Percentiles rank a stretch among this genome's conserved stretches.
phyloP scores from a whole-genome alignment of 1,140 invertebrate species.

The Harpegnathos saltator region DNA sequence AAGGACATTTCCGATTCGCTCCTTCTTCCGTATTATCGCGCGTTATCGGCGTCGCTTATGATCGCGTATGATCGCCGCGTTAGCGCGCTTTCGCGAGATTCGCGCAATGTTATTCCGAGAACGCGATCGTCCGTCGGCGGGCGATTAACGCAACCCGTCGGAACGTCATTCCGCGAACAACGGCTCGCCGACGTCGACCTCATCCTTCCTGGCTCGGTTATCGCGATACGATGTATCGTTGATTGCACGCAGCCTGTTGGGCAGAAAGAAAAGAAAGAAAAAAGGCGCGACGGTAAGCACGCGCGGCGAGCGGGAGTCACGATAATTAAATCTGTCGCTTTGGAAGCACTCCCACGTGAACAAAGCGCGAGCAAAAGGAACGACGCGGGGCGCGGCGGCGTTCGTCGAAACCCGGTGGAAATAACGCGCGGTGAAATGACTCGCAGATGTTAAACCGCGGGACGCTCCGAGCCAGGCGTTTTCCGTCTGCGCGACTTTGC shows the following conservation, averaged over 20 bases:
- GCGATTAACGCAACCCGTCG: neutral
- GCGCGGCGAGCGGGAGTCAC: conserved; percentile 5
- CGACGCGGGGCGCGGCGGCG: neutral
- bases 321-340: conserved; percentile 67
- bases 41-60: no score
- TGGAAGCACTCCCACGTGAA: conserved; percentile 31
- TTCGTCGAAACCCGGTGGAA: conserved; percentile 70
- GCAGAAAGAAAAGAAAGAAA: no score
- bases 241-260: conserved; percentile 5
- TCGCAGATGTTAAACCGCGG: conserved; percentile 68
- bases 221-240: conserved; percentile 11
- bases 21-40: neutral
- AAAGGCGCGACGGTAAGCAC: neutral
- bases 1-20: neutral
- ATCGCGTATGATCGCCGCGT: neutral
- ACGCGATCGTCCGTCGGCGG: neutral
- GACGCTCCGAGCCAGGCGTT: conserved; percentile 50
- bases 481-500: conserved; percentile 64
- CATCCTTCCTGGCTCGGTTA: neutral
- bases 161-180: conserved; percentile 28
- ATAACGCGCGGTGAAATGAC: conserved; percentile 70
- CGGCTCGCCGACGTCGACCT: neutral
- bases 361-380: conserved; percentile 45
- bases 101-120: neutral
- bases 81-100: neutral